Evolutionary conservation across 2,888 invertebrate species (phyloP).

Genomic region (Fabriciana adippe): DNA sequence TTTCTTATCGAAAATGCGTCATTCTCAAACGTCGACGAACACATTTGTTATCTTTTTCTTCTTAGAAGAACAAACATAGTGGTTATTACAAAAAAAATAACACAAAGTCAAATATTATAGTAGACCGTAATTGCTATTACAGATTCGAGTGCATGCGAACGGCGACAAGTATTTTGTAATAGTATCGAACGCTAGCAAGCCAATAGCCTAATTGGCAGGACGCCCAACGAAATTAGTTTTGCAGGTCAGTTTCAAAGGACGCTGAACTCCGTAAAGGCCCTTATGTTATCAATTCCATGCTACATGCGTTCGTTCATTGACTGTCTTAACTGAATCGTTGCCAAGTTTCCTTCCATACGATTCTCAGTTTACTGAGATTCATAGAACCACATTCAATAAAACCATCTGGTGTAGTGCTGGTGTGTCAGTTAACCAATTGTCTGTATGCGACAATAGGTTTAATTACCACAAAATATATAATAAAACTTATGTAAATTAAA

Average conservation of each 20-base stretch:
- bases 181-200: slow-evolving; percentile 8
- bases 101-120: no score
- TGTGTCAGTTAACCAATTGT: background rate
- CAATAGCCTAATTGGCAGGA: slow-evolving; percentile 17
- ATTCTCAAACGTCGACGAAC: no score
- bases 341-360: slow-evolving; percentile 4
- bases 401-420: no score
- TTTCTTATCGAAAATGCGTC: no score
- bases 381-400: no score
- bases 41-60: no score
- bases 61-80: no score
- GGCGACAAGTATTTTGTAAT: background rate
- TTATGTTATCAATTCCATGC: slow-evolving; percentile 10
- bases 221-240: slow-evolving; percentile 21
- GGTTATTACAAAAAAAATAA: no score
- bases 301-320: slow-evolving; percentile 9
- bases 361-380: background rate
- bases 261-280: slow-evolving; percentile 10
- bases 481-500: no score
- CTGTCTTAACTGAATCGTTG: slow-evolving; percentile 12
- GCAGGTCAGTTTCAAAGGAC: slow-evolving; percentile 18
- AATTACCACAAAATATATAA: no score
- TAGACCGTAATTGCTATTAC: no score
- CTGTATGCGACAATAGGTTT: background rate
- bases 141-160: no score